Percentiles rank a stretch among this genome's conserved stretches.
Conservation (phyloP, 2,113 vertebrate species). For the Podilymbus podiceps region DNA sequence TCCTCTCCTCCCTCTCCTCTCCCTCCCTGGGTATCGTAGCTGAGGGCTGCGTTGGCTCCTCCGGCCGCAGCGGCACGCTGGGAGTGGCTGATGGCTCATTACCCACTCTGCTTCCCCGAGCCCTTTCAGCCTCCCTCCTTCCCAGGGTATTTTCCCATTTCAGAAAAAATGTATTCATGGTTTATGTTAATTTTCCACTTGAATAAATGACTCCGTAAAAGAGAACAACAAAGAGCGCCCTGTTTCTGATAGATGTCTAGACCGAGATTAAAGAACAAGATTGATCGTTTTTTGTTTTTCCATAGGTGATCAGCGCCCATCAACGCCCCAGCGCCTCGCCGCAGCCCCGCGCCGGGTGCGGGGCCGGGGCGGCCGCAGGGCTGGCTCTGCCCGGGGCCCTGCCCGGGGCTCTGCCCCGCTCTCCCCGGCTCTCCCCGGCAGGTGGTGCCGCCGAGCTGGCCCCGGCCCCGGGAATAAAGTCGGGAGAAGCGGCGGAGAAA, state of each 20-base stretch:
- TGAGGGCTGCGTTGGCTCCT: neutral
- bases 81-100: neutral
- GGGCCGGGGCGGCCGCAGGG: too few relatives aligned
- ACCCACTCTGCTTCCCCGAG: accelerated
- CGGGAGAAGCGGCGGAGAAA: neutral
- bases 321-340: too few relatives aligned
- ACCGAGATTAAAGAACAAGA: neutral
- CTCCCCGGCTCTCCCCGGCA: neutral
- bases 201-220: neutral
- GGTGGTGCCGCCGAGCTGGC: constrained; percentile 49
- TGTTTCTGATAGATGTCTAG: neutral
- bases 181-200: neutral
- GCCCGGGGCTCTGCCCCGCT: neutral
- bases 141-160: neutral
- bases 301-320: neutral
- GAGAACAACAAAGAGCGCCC: neutral
- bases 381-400: too few relatives aligned
- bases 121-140: neutral
- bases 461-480: constrained; percentile 33
- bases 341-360: neutral
- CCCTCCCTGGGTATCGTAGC: neutral
- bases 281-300: neutral
- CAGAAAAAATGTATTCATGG: accelerated
- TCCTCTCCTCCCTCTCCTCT: neutral
- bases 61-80: neutral